Evolutionary conservation across 92 coral and sea anemone genomes (phyloP), one percentile per base, ranked within the genome.

Genomic region (Parazoanthus darwini): DNA sequence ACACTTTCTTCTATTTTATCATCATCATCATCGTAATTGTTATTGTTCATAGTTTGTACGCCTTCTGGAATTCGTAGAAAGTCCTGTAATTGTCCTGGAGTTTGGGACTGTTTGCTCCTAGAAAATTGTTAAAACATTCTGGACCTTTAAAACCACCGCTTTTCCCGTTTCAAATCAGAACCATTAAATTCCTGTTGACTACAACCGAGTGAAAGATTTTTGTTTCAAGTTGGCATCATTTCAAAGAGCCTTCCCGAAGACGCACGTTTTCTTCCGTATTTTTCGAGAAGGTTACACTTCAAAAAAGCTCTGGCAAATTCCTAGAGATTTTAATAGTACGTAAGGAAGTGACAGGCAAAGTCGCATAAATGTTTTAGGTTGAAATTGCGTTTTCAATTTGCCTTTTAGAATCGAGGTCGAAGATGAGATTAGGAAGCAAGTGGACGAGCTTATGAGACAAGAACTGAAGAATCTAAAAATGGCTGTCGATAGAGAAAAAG

Each of bases 401-500:
- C 77, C 77, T 54, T 76, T 70, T 48, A 97, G 99, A 85, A 92
- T 97, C 88, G 99, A 97, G 89, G 98, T 97, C 1, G 99, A 97
- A 37, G 94, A 91, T 35, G 99, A 97, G 86, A 94, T 97, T n/a
- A 91, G 99, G 71, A 93, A 95, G 82, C 98, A 97, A 76, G 99
- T 97, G 1, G 99, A 97, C 77, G 99, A 97, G 54, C 86, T 97
- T 37, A 97, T 97, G 99, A 90, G 97, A 59, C 97, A 97, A 82
- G 99, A 97, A 65, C 87, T 97, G 91, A 97, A 97, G 87, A 97
- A 97, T 84, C 88, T 97, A 15, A 97, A 97, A 86, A 95, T 97
- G 98, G 99, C 99, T 76, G 99, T 97, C 10, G 99, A 97, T 76
- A 89, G 99, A 80, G 99, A 97, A 71, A 97, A 97, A 70, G 99